Conservation (phyloP, 2,797 vertebrate genomes). For the Moxostoma hubbsi region DNA sequence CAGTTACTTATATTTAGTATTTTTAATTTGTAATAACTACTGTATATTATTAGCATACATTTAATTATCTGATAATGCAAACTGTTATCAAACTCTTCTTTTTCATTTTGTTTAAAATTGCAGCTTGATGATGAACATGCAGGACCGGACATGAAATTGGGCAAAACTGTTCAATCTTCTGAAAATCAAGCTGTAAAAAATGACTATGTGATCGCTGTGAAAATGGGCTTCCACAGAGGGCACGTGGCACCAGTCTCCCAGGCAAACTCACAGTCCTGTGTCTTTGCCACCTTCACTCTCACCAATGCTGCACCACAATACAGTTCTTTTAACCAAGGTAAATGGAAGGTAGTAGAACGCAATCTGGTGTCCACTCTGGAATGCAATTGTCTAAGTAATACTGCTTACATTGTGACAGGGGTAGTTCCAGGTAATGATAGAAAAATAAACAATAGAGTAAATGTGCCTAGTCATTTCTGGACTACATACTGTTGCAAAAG, state of each 20-base stretch:
- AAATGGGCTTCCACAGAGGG: not conserved
- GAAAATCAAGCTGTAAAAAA: not conserved
- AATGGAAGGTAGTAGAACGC: not conserved
- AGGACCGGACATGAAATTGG: too few relatives aligned
- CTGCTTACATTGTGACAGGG: slow-evolving; percentile 20
- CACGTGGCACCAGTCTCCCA: slow-evolving; percentile 23
- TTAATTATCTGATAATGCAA: not conserved
- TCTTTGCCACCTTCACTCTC: slow-evolving; percentile 46
- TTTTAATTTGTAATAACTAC: too few relatives aligned
- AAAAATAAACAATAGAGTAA: not conserved
- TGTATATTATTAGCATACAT: too few relatives aligned
- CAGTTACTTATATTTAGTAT: too few relatives aligned
- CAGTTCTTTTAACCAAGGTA: not conserved
- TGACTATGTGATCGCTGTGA: not conserved
- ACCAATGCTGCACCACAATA: slow-evolving; percentile 48
- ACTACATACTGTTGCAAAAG: slow-evolving; percentile 28
- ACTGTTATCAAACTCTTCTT: not conserved
- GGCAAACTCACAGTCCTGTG: rapidly evolving
- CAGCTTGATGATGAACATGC: too few relatives aligned
- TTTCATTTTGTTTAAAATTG: slow-evolving; percentile 5
- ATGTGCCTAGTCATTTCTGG: slow-evolving; percentile 31
- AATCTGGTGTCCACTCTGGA: rapidly evolving
- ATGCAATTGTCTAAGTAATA: rapidly evolving
- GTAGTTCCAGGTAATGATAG: too few relatives aligned
- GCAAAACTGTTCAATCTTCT: too few relatives aligned